phyloP scores from a whole-genome alignment of 2,888 invertebrate species.

The Nemotelus nigrinus region DNA sequence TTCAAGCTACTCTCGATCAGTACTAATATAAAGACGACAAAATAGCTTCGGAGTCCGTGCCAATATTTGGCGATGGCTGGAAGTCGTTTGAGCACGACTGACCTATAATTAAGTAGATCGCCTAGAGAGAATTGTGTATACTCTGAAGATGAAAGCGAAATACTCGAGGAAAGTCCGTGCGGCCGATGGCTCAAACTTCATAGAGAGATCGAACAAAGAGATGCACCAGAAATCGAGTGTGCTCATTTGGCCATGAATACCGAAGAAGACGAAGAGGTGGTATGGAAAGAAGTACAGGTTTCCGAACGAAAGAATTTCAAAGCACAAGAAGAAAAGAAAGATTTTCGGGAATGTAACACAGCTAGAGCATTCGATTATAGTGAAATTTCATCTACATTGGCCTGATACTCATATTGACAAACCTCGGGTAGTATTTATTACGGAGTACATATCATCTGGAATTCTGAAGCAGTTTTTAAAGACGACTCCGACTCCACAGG shows the following conservation, averaged over 20 bases:
- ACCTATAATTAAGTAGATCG: slow-evolving; percentile 81
- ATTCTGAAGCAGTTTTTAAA: slow-evolving; percentile 99
- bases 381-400: slow-evolving; percentile 99
- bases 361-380: slow-evolving; percentile 98
- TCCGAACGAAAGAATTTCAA: slow-evolving; percentile 98
- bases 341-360: slow-evolving; percentile 98
- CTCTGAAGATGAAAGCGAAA: slow-evolving; percentile 97
- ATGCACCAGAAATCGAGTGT: slow-evolving; percentile 99
- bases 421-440: slow-evolving; percentile 98
- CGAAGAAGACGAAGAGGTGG: slow-evolving; percentile 98
- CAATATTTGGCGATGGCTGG: slow-evolving; percentile 63
- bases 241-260: slow-evolving; percentile 99
- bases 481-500: slow-evolving; percentile 70
- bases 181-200: slow-evolving; percentile 98
- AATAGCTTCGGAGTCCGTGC: slow-evolving; percentile 37
- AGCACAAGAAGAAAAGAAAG: slow-evolving; percentile 95
- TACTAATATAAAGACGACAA: slow-evolving; percentile 30
- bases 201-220: slow-evolving; percentile 98
- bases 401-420: slow-evolving; percentile 96
- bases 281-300: slow-evolving; percentile 99
- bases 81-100: slow-evolving; percentile 71
- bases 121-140: slow-evolving; percentile 94
- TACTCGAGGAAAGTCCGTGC: slow-evolving; percentile 98
- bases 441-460: slow-evolving; percentile 99
- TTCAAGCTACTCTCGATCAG: not conserved